A percentile compares a stretch with the other conserved stretches of the same genome.
phyloP scores from a whole-genome alignment of 2,888 invertebrate species.

The Odontomyia ornata region DNA sequence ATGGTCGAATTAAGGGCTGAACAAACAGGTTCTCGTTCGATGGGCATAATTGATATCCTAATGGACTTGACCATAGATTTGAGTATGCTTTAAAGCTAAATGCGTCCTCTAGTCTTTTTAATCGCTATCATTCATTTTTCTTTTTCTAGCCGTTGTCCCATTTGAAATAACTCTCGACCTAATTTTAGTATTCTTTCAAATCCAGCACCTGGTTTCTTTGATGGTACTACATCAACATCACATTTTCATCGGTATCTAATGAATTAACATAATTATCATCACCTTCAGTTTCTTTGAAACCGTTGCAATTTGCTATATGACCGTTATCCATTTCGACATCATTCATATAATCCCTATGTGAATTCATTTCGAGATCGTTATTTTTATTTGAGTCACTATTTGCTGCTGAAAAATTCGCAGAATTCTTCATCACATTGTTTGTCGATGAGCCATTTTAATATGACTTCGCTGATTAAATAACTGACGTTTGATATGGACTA shows the following conservation, averaged over 20 bases:
- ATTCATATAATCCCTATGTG: too few species aligned
- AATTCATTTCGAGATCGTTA: too few species aligned
- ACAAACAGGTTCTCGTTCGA: slow-evolving; percentile 91
- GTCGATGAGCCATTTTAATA: too few species aligned
- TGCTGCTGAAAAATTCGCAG: too few species aligned
- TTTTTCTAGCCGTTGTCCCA: slow-evolving; percentile 85
- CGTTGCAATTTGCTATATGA: too few species aligned
- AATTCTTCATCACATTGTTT: too few species aligned
- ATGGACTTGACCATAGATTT: slow-evolving; percentile 97
- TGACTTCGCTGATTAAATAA: too few species aligned
- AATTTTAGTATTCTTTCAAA: slow-evolving; percentile 95
- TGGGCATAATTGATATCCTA: slow-evolving; percentile 96
- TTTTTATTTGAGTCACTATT: too few species aligned
- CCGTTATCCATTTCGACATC: too few species aligned
- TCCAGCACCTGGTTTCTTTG: slow-evolving; percentile 67
- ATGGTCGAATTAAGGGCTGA: slow-evolving; percentile 97
- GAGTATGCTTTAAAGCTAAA: slow-evolving; percentile 97
- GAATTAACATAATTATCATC: slow-evolving; percentile 65
- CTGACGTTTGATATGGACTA: too few species aligned
- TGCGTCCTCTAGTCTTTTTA: slow-evolving; percentile 94
- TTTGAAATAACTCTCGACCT: slow-evolving; percentile 90
- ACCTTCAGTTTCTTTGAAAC: slow-evolving; percentile 61
- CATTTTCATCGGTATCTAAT: slow-evolving; percentile 75
- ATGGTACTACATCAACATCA: slow-evolving; percentile 65
- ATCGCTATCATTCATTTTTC: slow-evolving; percentile 81